These are phyloP conservation scores for Corythoichthys intestinalis DNA, from an alignment of 2,113 vertebrate species.

Conservation along the genomic window DNA sequence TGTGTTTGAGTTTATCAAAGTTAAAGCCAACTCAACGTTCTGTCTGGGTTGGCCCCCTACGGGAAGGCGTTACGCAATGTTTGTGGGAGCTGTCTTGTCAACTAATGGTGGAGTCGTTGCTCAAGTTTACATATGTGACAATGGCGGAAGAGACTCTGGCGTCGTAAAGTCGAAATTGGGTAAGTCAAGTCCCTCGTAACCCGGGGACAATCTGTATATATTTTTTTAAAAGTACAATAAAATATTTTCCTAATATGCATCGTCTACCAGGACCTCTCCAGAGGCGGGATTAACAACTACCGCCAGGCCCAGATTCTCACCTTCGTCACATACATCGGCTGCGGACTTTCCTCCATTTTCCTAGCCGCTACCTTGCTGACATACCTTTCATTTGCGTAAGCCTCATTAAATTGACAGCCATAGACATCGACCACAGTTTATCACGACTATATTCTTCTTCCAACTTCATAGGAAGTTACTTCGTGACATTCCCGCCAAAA, in stretches of 20 bases:
- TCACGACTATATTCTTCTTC: not conserved
- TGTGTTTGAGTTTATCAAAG: too few relatives aligned
- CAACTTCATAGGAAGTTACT: slow-evolving; percentile 81
- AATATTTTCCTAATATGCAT: not conserved
- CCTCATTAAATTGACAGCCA: not conserved
- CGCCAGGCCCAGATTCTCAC: slow-evolving; percentile 78
- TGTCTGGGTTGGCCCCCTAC: too few relatives aligned
- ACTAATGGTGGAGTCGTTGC: too few relatives aligned
- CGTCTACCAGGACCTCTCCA: slow-evolving; percentile 80
- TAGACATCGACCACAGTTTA: not conserved
- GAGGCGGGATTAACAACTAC: slow-evolving; percentile 49
- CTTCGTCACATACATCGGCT: slow-evolving; percentile 91
- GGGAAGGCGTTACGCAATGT: too few relatives aligned
- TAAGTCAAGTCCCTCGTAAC: too few relatives aligned
- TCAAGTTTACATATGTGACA: too few relatives aligned
- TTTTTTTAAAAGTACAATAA: too few relatives aligned
- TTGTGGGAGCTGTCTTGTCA: too few relatives aligned
- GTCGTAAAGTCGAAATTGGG: too few relatives aligned
- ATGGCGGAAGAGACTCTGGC: too few relatives aligned
- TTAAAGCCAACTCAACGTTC: too few relatives aligned
- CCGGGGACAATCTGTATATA: too few relatives aligned
- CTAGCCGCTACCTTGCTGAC: slow-evolving; percentile 87
- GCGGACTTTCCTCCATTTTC: slow-evolving; percentile 89
- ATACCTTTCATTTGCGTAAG: slow-evolving; percentile 90
- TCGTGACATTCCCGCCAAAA: slow-evolving; percentile 92